Percentiles rank a stretch among this genome's conserved stretches.
phyloP scores from a whole-genome alignment of 2,888 invertebrate species.

The Andrena chrysosceles region DNA sequence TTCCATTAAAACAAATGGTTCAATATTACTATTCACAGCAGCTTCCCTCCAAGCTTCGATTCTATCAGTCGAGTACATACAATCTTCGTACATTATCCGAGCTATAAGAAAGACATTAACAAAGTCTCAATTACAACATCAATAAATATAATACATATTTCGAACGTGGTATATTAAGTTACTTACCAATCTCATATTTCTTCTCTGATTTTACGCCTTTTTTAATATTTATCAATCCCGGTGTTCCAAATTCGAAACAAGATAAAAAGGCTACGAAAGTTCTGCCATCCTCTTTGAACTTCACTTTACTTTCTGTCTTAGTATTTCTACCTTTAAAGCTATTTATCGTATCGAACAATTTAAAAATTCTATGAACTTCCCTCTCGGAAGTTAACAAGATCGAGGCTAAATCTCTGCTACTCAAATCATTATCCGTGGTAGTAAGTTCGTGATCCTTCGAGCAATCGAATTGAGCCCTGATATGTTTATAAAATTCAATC shows the following conservation, averaged over 20 bases:
- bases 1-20: conserved; percentile 89
- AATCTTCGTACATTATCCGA: conserved; percentile 83
- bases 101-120: conserved; percentile 72
- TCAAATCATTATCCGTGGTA: conserved; percentile 70
- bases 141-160: not conserved
- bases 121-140: conserved; percentile 6
- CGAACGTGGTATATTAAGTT: not conserved
- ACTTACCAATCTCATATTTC: conserved; percentile 82
- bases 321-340: conserved; percentile 68
- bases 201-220: conserved; percentile 82
- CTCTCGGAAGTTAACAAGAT: conserved; percentile 81
- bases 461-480: conserved; percentile 75
- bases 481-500: conserved; percentile 80
- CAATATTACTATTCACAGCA: conserved; percentile 86
- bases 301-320: conserved; percentile 76
- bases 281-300: conserved; percentile 81
- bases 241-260: conserved; percentile 81
- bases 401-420: conserved; percentile 70
- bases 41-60: conserved; percentile 82
- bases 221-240: conserved; percentile 83
- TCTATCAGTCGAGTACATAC: conserved; percentile 82
- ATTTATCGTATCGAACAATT: conserved; percentile 77
- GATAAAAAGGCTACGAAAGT: conserved; percentile 82
- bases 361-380: conserved; percentile 83
- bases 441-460: conserved; percentile 78